Base-by-base conservation (phyloP, 2,888 invertebrate genomes). In the Tanypteryx hageni region DNA sequence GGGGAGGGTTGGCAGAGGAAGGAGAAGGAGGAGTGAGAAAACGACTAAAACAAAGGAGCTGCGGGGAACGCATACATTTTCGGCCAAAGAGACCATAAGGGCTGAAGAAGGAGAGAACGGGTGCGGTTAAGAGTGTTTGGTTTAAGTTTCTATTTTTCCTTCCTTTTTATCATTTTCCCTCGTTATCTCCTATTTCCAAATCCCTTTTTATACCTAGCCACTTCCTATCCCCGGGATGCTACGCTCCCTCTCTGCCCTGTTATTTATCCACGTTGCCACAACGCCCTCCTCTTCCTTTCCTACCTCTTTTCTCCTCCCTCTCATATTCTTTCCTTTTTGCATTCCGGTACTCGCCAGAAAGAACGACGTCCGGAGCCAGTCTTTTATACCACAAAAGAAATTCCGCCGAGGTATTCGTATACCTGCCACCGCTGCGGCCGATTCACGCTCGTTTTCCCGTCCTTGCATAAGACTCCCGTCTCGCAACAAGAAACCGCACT, bases 81-180 rank as follows among this genome's bases (percentile, higher is more conserved):
- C 64, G 64, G 44, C 89, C 89, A 31, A 61, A 64, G 64, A 44
- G 89, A 44, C 64, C 89, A 89, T 61, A 68, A 89, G 89, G 89
- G 89, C 18, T 18, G 64, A 64, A 64, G 68, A 18, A 89, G 83
- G 59, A 89, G 64, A 27, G 44, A 76, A 76, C 89, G 16, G 61
- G 89, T 89, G 89, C 64, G 89, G 89, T 89, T 68, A 13, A 58
- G 89, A 89, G 61, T 64, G 64, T 64, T 59, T 89, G 83, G 83
- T 57, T 83, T 56, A 83, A 83, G 44, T 83, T 83, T 83, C 83
- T 56, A 44, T 57, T 83, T 83, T 83, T 44, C 44, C 44, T 76
- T 76, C 27, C 22, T 76, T 76, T 89, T 89, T 64, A 0, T 44
- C 64, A 44, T 31, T 86, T 59, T 59, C 59, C 61, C 22, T 18